phyloP scores from a whole-genome alignment of 2,888 invertebrate species.

The Limenitis camilla region DNA sequence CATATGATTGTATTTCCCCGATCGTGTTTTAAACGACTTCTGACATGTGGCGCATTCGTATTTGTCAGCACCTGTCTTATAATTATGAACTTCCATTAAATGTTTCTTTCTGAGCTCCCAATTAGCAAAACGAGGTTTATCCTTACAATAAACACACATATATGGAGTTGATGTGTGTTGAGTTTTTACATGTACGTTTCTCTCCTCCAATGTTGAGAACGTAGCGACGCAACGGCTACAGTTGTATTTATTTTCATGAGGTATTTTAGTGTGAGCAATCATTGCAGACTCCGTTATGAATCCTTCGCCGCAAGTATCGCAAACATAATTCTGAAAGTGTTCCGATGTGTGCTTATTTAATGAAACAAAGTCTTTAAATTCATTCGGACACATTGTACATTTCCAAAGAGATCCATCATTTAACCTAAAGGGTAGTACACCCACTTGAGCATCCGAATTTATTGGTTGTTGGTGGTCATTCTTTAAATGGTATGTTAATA shows the following conservation, averaged over 20 bases:
- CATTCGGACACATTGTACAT: constrained; percentile 61
- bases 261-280: constrained; percentile 62
- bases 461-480: constrained; percentile 59
- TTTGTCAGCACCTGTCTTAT: constrained; percentile 56
- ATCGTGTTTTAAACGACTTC: constrained; percentile 61
- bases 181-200: constrained; percentile 59
- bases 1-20: constrained; percentile 67
- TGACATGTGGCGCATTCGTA: constrained; percentile 62
- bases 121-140: constrained; percentile 62
- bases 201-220: constrained; percentile 54
- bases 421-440: constrained; percentile 56
- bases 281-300: constrained; percentile 66
- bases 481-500: constrained; percentile 53
- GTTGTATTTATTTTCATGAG: constrained; percentile 62
- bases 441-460: constrained; percentile 54
- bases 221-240: constrained; percentile 63
- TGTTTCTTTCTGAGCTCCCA: constrained; percentile 64
- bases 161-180: constrained; percentile 62
- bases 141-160: constrained; percentile 60
- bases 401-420: constrained; percentile 62
- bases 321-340: constrained; percentile 66
- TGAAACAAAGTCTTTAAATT: constrained; percentile 60
- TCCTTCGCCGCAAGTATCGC: constrained; percentile 65
- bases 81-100: constrained; percentile 61
- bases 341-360: constrained; percentile 61